Evolutionary conservation across 2,113 vertebrate species (phyloP).

Genomic region (Alces alces): DNA sequence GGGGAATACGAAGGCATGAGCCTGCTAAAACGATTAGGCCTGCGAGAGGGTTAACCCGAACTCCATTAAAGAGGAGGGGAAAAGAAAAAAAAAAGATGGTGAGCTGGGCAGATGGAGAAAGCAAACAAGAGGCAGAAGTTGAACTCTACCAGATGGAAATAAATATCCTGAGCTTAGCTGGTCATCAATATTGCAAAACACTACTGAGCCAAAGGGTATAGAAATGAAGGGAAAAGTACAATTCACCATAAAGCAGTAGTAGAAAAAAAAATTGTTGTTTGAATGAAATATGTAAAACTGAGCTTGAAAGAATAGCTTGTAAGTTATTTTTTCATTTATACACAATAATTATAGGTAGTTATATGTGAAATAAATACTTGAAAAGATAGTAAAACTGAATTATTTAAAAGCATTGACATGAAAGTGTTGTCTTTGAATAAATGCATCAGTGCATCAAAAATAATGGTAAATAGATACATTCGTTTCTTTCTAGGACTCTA

Average conservation of each 20-base stretch:
- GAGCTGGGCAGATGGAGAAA: conserved; percentile 46
- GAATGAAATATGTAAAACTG: neutral
- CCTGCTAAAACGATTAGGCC: conserved; percentile 27
- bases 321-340: neutral
- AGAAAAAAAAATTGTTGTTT: conserved; percentile 28
- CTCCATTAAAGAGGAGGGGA: conserved; percentile 23
- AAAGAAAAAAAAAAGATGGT: neutral
- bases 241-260: neutral
- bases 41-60: conserved; percentile 40
- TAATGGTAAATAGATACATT: neutral
- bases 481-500: neutral
- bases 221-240: conserved; percentile 3
- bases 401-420: neutral
- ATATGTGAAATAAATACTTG: neutral
- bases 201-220: neutral
- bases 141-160: conserved; percentile 57
- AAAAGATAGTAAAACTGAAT: neutral
- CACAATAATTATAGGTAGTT: neutral
- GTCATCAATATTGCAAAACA: conserved; percentile 52
- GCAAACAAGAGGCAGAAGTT: conserved; percentile 46
- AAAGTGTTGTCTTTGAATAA: conserved; percentile 3
- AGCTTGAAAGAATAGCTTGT: neutral
- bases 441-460: neutral
- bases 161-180: conserved; percentile 47
- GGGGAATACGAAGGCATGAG: neutral